A percentile compares a stretch with the other conserved stretches of the same genome.
Evolutionary conservation across 1,140 invertebrate genomes (phyloP).

Genomic region (Phthorimaea operculella): DNA sequence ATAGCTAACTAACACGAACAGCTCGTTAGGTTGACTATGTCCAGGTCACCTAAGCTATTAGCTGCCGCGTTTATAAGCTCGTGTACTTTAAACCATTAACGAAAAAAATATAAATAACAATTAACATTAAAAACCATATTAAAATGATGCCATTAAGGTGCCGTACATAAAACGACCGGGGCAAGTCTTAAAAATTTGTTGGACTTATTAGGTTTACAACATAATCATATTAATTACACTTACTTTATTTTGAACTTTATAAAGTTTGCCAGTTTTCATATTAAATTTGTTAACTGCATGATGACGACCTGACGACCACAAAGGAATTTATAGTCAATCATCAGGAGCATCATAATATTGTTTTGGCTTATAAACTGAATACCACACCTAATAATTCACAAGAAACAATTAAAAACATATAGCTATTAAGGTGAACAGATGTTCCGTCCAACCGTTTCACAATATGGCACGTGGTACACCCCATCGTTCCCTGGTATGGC

Average conservation of each 20-base stretch:
- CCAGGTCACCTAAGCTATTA: constrained; percentile 4
- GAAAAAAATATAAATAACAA: background rate
- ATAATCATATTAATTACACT: background rate
- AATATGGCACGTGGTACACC: constrained; percentile 27
- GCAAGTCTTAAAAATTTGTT: too few relatives aligned
- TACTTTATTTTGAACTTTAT: background rate
- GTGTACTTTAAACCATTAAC: background rate
- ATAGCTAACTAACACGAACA: constrained; percentile 2
- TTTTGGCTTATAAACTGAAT: constrained; percentile 9
- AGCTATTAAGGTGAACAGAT: constrained; percentile 10
- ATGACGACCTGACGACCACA: too few relatives aligned
- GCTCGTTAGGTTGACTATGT: constrained; percentile 3
- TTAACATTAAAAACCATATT: background rate
- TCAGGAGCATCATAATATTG: background rate
- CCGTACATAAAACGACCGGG: background rate
- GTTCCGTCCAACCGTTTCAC: constrained; percentile 19
- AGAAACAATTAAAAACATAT: constrained; percentile 24
- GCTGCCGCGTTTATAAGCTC: background rate
- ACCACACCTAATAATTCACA: constrained; percentile 19
- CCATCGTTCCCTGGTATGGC: constrained; percentile 15
- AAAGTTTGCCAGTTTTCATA: too few relatives aligned
- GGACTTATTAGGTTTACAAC: too few relatives aligned
- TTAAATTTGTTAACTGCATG: too few relatives aligned
- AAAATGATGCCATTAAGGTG: background rate
- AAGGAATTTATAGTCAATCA: too few relatives aligned